Percentiles rank a stretch among this genome's conserved stretches.
Conservation (phyloP, 2,888 invertebrate genomes). For the Prosapia bicincta region DNA sequence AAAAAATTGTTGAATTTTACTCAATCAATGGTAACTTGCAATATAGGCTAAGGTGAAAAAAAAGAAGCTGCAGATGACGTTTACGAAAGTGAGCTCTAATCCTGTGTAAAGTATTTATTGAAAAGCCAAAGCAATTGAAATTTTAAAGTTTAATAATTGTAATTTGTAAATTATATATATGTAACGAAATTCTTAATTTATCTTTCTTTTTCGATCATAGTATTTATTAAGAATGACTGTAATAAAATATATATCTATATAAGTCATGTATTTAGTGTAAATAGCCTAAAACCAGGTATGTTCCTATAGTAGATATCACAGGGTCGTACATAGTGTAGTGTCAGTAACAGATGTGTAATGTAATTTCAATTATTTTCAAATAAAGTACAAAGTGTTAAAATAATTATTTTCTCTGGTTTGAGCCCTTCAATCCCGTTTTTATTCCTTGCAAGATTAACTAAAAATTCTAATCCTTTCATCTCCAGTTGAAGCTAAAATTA, state of each 20-base stretch:
- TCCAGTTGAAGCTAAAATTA: too few species aligned
- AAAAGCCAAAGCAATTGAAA: not conserved
- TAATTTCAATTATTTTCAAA: not conserved
- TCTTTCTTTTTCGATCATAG: constrained; percentile 15
- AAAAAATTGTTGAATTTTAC: too few species aligned
- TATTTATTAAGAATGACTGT: constrained; percentile 16
- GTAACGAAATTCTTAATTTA: constrained; percentile 9
- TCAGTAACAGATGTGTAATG: not conserved
- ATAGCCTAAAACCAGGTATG: not conserved
- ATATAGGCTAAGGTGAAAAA: too few species aligned
- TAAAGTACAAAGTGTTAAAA: constrained; percentile 21
- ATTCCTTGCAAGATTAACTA: too few species aligned
- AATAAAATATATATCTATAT: not conserved
- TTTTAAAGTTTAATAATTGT: not conserved
- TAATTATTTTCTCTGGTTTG: not conserved
- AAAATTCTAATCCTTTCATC: too few species aligned
- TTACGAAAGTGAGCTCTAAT: not conserved
- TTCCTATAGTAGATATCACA: not conserved
- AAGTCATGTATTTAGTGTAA: not conserved
- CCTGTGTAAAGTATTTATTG: not conserved
- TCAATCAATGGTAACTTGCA: too few species aligned
- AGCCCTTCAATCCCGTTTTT: too few species aligned
- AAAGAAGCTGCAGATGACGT: too few species aligned
- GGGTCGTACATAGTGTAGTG: not conserved
- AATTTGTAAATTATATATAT: not conserved